phyloP scores from a whole-genome alignment of 2,888 invertebrate species.

The Aromia moschata region DNA sequence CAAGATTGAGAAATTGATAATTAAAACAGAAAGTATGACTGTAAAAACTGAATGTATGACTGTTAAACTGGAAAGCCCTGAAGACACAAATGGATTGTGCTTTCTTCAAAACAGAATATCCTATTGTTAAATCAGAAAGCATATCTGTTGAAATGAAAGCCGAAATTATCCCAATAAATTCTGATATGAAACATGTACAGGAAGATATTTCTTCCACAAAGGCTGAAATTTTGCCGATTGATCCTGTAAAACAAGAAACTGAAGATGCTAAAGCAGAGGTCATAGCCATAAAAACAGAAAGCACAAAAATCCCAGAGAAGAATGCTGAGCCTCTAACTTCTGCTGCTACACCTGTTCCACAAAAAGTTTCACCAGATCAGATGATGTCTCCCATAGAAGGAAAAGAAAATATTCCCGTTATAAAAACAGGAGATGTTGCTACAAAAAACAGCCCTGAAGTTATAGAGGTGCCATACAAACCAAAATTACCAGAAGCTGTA shows the following conservation, averaged over 20 bases:
- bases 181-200: slow-evolving; percentile 33
- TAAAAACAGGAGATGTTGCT: slow-evolving; percentile 49
- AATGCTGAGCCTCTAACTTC: slow-evolving; percentile 58
- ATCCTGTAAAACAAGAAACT: slow-evolving; percentile 32
- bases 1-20: slow-evolving; percentile 37
- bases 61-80: slow-evolving; percentile 30
- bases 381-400: slow-evolving; percentile 63
- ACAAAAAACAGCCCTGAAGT: slow-evolving; percentile 36
- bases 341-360: slow-evolving; percentile 60
- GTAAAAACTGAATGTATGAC: slow-evolving; percentile 34
- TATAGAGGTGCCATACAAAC: slow-evolving; percentile 65
- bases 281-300: slow-evolving; percentile 63
- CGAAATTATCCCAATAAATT: slow-evolving; percentile 33
- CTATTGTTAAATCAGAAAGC: slow-evolving; percentile 29
- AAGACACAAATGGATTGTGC: slow-evolving; percentile 1
- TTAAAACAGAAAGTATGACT: slow-evolving; percentile 37
- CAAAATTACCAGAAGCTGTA: slow-evolving; percentile 71
- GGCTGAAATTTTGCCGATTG: slow-evolving; percentile 28
- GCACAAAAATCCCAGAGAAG: slow-evolving; percentile 39
- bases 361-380: slow-evolving; percentile 62
- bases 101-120: slow-evolving; percentile 31
- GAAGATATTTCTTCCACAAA: slow-evolving; percentile 21
- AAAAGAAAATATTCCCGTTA: slow-evolving; percentile 67
- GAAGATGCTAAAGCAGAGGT: slow-evolving; percentile 42
- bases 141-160: slow-evolving; percentile 33